Conservation (phyloP, 2,797 vertebrate species). For the Sebastes melanostomus region DNA sequence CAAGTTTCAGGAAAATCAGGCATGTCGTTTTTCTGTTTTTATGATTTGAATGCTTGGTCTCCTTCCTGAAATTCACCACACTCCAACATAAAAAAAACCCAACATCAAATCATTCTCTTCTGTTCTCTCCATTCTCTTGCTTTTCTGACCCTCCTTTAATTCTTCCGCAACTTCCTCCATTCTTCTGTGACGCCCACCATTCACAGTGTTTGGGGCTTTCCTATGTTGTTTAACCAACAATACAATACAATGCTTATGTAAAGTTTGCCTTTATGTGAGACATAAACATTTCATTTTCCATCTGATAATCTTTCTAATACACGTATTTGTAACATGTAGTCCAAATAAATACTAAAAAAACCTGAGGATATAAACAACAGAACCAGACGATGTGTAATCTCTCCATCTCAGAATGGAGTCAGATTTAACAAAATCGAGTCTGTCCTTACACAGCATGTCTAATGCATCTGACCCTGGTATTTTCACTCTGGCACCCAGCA, state of each 20-base stretch:
- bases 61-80: neutral
- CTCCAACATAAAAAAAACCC: neutral
- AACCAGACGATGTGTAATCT: conserved; percentile 16
- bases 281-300: conserved; percentile 42
- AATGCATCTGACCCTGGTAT: neutral
- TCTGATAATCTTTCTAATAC: conserved; percentile 11
- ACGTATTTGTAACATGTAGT: neutral
- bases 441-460: neutral
- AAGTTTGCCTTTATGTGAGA: conserved; percentile 11
- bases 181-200: neutral
- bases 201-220: conserved; percentile 4
- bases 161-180: conserved; percentile 27
- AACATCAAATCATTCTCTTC: neutral
- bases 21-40: neutral
- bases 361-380: neutral
- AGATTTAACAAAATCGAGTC: conserved; percentile 1
- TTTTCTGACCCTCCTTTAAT: neutral
- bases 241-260: conserved; percentile 22
- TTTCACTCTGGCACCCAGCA: conserved; percentile 10
- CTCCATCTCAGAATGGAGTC: conserved; percentile 12
- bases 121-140: neutral
- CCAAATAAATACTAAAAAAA: conserved; percentile 33
- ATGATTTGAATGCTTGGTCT: neutral
- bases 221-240: conserved; percentile 13
- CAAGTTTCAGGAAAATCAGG: neutral